phyloP scores from a whole-genome alignment of 2,888 invertebrate genomes.

The Lasius fuliginosus region DNA sequence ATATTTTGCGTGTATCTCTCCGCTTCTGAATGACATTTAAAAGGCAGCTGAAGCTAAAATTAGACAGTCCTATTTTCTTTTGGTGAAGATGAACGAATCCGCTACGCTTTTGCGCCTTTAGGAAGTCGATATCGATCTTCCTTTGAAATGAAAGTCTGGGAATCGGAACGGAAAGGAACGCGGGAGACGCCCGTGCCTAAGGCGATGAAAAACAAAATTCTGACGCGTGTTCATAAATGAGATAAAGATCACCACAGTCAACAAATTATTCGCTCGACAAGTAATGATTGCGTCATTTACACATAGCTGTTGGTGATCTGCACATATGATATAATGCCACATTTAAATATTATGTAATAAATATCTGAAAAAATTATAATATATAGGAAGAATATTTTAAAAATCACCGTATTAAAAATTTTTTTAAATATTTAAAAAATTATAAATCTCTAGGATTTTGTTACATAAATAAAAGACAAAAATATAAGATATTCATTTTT shows the following conservation, averaged over 20 bases:
- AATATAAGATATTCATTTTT: constrained; percentile 57
- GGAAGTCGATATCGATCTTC: constrained; percentile 61
- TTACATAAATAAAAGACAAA: not conserved
- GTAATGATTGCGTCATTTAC: constrained; percentile 18
- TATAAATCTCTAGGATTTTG: not conserved
- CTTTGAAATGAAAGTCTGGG: constrained; percentile 47
- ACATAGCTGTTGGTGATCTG: not conserved
- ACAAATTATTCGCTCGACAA: constrained; percentile 31
- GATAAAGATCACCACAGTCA: constrained; percentile 44
- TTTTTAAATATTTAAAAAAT: not conserved
- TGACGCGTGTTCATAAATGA: constrained; percentile 31
- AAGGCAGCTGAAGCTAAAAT: not conserved
- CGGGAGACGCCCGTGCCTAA: constrained; percentile 41
- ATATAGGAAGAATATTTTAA: not conserved
- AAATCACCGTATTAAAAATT: not conserved
- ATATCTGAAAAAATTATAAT: not conserved
- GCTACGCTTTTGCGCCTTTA: constrained; percentile 67
- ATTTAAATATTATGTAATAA: constrained; percentile 1
- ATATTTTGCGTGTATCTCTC: not conserved
- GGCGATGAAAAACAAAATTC: constrained; percentile 31
- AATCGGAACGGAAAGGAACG: constrained; percentile 18
- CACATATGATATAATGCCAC: not conserved
- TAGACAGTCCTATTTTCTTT: not conserved
- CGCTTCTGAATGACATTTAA: not conserved
- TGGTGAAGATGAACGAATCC: not conserved